phyloP scores from a whole-genome alignment of 1,140 invertebrate genomes.

The Drosophila kohkoa region DNA sequence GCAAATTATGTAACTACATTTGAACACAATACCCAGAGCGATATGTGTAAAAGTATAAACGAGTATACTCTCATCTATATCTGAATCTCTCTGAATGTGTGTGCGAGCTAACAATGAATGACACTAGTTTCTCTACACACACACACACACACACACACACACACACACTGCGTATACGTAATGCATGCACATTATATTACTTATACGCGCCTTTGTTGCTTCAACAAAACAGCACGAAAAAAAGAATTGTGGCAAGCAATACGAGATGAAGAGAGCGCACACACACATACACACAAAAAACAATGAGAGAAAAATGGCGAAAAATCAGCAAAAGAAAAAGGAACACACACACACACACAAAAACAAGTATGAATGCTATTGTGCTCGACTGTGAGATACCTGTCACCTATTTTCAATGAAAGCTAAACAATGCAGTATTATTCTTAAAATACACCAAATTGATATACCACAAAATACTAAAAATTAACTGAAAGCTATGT shows the following conservation, averaged over 20 bases:
- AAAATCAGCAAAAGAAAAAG: conserved; percentile 6
- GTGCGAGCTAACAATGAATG: conserved; percentile 36
- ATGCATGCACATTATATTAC: conserved; percentile 73
- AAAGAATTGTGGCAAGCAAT: conserved; percentile 2
- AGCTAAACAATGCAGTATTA: no score
- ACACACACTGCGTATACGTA: conserved; percentile 27
- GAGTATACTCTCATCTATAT: conserved; percentile 7
- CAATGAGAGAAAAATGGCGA: conserved; percentile 12
- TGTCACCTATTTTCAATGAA: no score
- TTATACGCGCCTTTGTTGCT: conserved; percentile 60
- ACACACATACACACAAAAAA: neutral
- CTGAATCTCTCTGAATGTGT: no score
- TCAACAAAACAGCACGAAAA: conserved; percentile 50
- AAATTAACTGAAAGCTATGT: no score
- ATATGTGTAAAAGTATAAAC: conserved; percentile 23
- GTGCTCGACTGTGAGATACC: no score
- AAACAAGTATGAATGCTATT: no score
- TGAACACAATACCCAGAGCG: conserved; percentile 72
- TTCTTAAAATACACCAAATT: no score
- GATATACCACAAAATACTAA: no score
- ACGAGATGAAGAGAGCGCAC: no score
- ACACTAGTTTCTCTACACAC: conserved; percentile 18
- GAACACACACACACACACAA: neutral
- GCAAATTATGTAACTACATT: conserved; percentile 81
- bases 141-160: neutral